Evolutionary conservation across 2,888 invertebrate genomes (phyloP).

Genomic region (Rotaria macrura): DNA sequence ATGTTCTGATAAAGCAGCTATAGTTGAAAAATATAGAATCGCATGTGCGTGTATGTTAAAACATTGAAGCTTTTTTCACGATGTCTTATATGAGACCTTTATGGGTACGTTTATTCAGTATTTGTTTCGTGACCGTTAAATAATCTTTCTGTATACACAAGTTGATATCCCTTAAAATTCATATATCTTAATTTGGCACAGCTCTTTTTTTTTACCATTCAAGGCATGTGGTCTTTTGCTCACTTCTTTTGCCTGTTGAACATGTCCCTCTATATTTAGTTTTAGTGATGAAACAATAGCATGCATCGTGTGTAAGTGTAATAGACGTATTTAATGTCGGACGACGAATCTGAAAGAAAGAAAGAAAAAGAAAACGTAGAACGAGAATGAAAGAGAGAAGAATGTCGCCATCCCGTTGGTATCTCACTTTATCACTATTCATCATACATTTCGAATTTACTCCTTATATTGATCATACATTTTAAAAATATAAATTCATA

Average conservation of each 20-base stretch:
- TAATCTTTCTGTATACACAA: neutral
- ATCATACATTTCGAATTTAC: neutral
- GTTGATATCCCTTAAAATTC: neutral
- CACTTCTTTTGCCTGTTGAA: neutral
- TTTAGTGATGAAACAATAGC: neutral
- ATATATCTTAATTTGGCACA: neutral
- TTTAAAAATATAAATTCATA: neutral
- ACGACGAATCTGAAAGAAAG: neutral
- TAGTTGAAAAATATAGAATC: no score
- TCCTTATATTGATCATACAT: neutral
- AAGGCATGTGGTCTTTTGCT: neutral
- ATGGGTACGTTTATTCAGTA: neutral
- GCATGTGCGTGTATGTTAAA: neutral
- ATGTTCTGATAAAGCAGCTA: no score
- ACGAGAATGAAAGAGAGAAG: neutral
- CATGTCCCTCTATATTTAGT: neutral
- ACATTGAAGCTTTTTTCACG: neutral
- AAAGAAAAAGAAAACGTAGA: neutral
- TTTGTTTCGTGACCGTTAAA: neutral
- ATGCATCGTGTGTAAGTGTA: neutral
- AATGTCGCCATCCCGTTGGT: neutral
- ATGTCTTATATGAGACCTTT: neutral
- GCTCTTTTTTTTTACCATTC: neutral
- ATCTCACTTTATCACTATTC: neutral
- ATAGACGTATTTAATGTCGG: neutral